Evolutionary conservation across 1,140 invertebrate genomes (phyloP), one percentile per base, ranked within the genome.

Genomic region (Drosophila watanabei): DNA sequence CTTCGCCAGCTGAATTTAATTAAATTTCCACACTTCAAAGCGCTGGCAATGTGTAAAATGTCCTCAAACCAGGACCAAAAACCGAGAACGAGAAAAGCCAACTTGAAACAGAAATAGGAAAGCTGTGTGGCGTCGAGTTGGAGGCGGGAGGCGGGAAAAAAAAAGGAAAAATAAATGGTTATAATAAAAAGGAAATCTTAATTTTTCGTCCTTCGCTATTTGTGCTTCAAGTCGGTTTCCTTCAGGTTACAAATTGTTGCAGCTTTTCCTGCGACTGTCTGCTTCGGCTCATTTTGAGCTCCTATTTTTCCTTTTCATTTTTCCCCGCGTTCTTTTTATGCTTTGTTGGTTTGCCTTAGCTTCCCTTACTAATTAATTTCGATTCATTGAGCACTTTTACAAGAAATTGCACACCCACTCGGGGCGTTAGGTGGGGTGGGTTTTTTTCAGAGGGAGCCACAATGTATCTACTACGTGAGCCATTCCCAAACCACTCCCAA

Each of bases 361-460:
- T 90, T 89, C 86, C 65, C 54, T 62, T 90, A 90, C 82, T 90
- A 90, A 90, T 90, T 90, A 90, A 90, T 90, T 90, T 90, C 86
- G 86, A 90, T 90, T 90, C 86, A 90, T 90, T 90, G 86, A 90
- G 82, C 86, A 90, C 86, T 90, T 81, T 90, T 86, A 90, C 86
- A 90, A 90, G 86, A 77, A 90, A 90, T 90, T 90, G 84, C 87
- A 89, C 85, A 85, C 81, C 85, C 85, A 85, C 85, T 84, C 57
- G 32, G 60, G 54, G 33, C 28, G 46, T n/a, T 48, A 35, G 16
- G 32, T 16, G 33, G 43, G 33, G 11, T 2, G 13, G 18, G 24
- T 14, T n/a, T 4, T 30, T 33, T 18, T 18, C 37, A 20, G 41
- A n/a, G 41, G 10, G 65, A 63, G 76, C 33, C 39, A 46, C 65